A percentile compares a stretch with the other conserved stretches of the same genome.
Conservation (phyloP, 2,797 vertebrate species). For the Bovichtus variegatus region DNA sequence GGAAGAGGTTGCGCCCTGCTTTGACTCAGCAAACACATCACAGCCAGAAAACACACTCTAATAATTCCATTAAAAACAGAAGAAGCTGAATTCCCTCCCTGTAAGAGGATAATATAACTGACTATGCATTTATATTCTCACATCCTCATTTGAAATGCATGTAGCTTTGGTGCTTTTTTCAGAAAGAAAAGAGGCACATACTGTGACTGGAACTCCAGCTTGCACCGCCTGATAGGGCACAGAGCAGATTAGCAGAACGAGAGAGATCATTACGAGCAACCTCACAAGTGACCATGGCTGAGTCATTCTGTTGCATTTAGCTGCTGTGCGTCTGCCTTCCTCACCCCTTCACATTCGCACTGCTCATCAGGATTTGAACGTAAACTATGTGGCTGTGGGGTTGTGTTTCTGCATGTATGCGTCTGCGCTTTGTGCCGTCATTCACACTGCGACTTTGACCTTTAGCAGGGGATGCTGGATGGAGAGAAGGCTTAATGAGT, state of each 20-base stretch:
- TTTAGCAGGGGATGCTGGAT: constrained; percentile 74
- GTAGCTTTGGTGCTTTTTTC: constrained; percentile 25
- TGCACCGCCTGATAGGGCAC: constrained; percentile 61
- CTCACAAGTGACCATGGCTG: constrained; percentile 74
- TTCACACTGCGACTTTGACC: constrained; percentile 77
- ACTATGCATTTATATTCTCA: constrained; percentile 38
- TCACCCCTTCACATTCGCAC: constrained; percentile 37
- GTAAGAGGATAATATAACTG: constrained; percentile 30
- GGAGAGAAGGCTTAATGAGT: constrained; percentile 81
- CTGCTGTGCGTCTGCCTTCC: constrained; percentile 49
- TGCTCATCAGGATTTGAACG: constrained; percentile 55
- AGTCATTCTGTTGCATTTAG: constrained; percentile 73
- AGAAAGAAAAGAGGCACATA: constrained; percentile 12
- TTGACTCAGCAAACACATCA: constrained; percentile 59
- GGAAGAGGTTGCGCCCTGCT: constrained; percentile 48
- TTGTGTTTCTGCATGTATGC: constrained; percentile 43
- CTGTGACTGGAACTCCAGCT: constrained; percentile 55
- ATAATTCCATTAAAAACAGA: constrained; percentile 39
- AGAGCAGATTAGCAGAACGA: constrained; percentile 76
- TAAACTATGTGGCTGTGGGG: constrained; percentile 44
- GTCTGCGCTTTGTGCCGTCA: constrained; percentile 61
- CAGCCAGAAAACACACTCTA: constrained; percentile 30
- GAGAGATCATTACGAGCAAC: constrained; percentile 72
- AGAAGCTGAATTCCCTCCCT: constrained; percentile 11
- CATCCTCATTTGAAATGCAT: constrained; percentile 51